phyloP scores from a whole-genome alignment of 2,888 invertebrate genomes.

The Drosophila rubida region DNA sequence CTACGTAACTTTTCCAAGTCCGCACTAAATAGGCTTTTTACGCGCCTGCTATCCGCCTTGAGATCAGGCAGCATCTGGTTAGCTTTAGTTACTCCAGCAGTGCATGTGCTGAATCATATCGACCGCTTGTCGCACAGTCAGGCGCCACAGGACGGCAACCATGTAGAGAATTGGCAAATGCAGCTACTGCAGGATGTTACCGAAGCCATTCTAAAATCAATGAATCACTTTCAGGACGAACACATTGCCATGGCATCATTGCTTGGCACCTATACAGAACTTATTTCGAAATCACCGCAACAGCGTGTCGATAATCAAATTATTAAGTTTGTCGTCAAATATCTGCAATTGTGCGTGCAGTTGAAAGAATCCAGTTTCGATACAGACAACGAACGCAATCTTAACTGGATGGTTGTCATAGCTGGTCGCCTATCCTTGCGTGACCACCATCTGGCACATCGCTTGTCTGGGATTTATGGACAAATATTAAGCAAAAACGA shows the following conservation, averaged over 20 bases:
- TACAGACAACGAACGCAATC: conserved; percentile 82
- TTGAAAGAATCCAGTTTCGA: conserved; percentile 76
- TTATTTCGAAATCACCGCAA: conserved; percentile 75
- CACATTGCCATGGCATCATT: conserved; percentile 76
- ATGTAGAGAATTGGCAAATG: conserved; percentile 68
- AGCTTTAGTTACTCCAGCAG: conserved; percentile 81
- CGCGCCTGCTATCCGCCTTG: conserved; percentile 73
- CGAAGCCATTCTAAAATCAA: conserved; percentile 63
- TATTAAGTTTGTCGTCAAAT: conserved; percentile 78
- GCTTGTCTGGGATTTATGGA: conserved; percentile 45
- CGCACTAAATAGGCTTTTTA: conserved; percentile 82
- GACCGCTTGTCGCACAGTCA: conserved; percentile 68
- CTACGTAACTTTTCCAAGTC: conserved; percentile 82
- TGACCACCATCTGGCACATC: conserved; percentile 70
- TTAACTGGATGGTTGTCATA: conserved; percentile 83
- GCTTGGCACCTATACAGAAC: conserved; percentile 82
- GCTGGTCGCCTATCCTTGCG: conserved; percentile 81
- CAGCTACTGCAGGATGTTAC: conserved; percentile 76
- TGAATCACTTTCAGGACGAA: conserved; percentile 76
- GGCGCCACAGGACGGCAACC: conserved; percentile 53
- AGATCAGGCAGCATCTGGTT: conserved; percentile 80
- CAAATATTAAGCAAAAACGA: conserved; percentile 72
- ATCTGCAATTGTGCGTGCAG: conserved; percentile 74
- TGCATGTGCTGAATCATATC: conserved; percentile 81
- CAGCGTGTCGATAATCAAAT: conserved; percentile 67